Evolutionary conservation across 2,888 invertebrate species (phyloP), one percentile per base, ranked within the genome.

Genomic region (Eustalomyia histrio): DNA sequence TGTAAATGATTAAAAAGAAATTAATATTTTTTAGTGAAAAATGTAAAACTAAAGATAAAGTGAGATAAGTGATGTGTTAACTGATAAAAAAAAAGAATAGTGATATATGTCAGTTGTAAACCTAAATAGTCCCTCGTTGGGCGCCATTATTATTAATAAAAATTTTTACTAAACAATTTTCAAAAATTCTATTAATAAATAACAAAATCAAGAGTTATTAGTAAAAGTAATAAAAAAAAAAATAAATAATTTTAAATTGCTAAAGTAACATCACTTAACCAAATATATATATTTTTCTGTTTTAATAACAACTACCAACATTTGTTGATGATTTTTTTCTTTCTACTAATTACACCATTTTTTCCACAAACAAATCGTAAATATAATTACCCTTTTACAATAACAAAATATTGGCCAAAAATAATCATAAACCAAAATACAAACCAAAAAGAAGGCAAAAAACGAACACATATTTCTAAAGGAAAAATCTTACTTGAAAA

Each of bases 291-390:
- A n/a, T 35, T 35, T 35, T 35, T 35, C 10, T 7, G 3, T 10
- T 43, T 14, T 43, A 3, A 14, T 43, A 43, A 43, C 14, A 43
- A 43, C 43, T 43, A n/a, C 43, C 43, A 47, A 17, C 65, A 65
- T 60, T 78, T 60, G 39, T 47, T 58, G 29, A 50, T 29, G 35
- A 69, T 69, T 76, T 69, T 47, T 53, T 21, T 57, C 39, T 18
- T 55, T 60, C 65, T 72, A 61, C 78, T 78, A 78, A 78, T 78
- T 78, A 78, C 78, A 65, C 53, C 65, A 72, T 39, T 39, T 43
- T 14, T 61, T 43, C 43, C 1, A 53, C 67, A 68, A 75, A 75
- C 43, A 61, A 68, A 29, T 64, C 47, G 47, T 47, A 65, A 78
- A 65, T 78, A 72, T 74, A 74, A 79, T 74, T 69, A 69, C 68